A percentile compares a stretch with the other conserved stretches of the same genome.
Conservation (phyloP, 2,888 invertebrate species). For the Tinea trinotella region DNA sequence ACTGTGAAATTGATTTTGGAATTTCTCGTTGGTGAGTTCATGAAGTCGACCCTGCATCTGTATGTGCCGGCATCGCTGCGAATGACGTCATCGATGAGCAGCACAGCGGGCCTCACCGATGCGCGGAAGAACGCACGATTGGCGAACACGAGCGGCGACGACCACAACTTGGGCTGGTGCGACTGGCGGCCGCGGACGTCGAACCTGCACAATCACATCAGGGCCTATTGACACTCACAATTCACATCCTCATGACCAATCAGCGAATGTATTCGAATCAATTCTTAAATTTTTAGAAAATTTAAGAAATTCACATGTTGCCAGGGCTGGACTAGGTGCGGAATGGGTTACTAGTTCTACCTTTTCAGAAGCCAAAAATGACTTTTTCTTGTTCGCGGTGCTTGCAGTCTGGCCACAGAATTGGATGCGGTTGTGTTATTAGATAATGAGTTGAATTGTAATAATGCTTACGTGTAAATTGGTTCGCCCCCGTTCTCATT, state of each 20-base stretch:
- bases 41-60: slow-evolving; percentile 91
- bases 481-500: slow-evolving; percentile 87
- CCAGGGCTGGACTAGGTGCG: too few relatives aligned
- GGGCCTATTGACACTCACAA: slow-evolving; percentile 23
- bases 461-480: slow-evolving; percentile 82
- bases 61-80: slow-evolving; percentile 86
- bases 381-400: too few relatives aligned
- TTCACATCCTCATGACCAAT: too few relatives aligned
- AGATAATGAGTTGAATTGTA: too few relatives aligned
- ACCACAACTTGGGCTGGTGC: slow-evolving; percentile 86
- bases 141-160: slow-evolving; percentile 80
- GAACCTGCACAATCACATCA: slow-evolving; percentile 70
- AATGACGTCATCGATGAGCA: slow-evolving; percentile 81
- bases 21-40: slow-evolving; percentile 89
- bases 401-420: too few relatives aligned
- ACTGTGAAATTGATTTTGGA: slow-evolving; percentile 90
- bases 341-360: too few relatives aligned
- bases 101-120: slow-evolving; percentile 81
- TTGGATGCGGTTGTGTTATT: too few relatives aligned
- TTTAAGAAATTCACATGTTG: too few relatives aligned
- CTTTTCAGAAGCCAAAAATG: too few relatives aligned
- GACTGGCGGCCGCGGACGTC: slow-evolving; percentile 82
- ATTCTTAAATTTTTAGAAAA: too few relatives aligned
- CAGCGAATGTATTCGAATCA: too few relatives aligned
- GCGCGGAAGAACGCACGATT: slow-evolving; percentile 83